These are phyloP conservation scores for Melanotaenia trifasciata DNA, from an alignment of 2,797 vertebrate genomes.

Conservation along the genomic window DNA sequence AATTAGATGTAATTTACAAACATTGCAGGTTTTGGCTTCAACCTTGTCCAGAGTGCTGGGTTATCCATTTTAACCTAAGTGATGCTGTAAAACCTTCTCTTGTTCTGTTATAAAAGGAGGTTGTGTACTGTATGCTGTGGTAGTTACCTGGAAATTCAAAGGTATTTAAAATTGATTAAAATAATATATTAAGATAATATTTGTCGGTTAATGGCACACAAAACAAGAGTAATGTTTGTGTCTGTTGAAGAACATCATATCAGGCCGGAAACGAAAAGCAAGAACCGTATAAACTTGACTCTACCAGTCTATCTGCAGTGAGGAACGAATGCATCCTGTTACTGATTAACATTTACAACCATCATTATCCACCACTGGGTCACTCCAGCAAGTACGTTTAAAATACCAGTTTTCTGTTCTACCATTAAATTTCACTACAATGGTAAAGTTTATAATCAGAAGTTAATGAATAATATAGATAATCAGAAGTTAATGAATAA, in stretches of 20 bases:
- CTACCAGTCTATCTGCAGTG: too few relatives aligned
- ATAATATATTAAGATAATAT: neutral
- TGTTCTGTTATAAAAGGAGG: neutral
- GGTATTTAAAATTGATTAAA: too few relatives aligned
- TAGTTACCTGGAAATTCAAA: neutral
- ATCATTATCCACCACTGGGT: neutral
- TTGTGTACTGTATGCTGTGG: neutral
- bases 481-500: neutral
- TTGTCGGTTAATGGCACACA: neutral
- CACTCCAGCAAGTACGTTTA: neutral
- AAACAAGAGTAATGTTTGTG: neutral
- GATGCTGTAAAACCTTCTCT: neutral
- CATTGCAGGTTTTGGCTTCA: neutral
- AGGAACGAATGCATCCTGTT: neutral
- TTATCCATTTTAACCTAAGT: slow-evolving; percentile 4
- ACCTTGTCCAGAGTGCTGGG: neutral
- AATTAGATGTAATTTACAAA: neutral
- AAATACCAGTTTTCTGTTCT: neutral
- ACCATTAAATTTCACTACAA: neutral
- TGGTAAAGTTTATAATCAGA: neutral
- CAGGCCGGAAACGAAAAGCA: neutral
- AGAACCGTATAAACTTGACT: too few relatives aligned
- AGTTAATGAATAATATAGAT: neutral
- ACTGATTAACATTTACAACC: neutral
- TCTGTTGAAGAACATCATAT: neutral